Evolutionary conservation across 2,888 invertebrate genomes (phyloP), one percentile per base, ranked within the genome.

Genomic region (Mantis religiosa): DNA sequence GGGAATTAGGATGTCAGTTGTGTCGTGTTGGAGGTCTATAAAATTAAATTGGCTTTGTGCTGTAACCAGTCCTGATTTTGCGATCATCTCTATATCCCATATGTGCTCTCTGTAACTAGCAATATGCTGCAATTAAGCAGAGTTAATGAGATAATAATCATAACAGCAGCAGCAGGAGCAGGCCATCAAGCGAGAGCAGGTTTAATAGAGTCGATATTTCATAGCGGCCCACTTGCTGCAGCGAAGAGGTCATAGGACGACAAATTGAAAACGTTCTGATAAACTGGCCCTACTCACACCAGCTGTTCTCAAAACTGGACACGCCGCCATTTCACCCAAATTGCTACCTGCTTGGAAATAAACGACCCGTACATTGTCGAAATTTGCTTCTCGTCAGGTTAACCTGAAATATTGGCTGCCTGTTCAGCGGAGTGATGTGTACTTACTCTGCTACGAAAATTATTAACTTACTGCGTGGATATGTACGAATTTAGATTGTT

Each of bases 41-140:
- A 41, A 41, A 41, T 41, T 9, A 41, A 41, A 41, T 41, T 41
- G 41, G 41, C 41, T 41, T 1, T 6, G 9, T 41, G 41, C 41
- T 6, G 12, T 41, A 41, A 12, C 41, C 92, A 88, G 25, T 25
- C 54, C 54, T 71, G 54, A 71, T 71, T 71, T 71, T 71, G 54
- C 54, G 20, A 25, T 71, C 54, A 71, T 71, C 54, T 71, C 41
- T 41, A 41, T 41, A 41, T 12, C 41, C 41, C 41, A 41, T 12
- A 41, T 71, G 54, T 20, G 54, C 54, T 15, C 54, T 7, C 54
- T 54, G 14, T 54, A 54, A 54, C 54, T 54, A 54, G 54, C 54
- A 15, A 41, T 25, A 71, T 71, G 54, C 54, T 71, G 54, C 54
- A 71, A 71, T 71, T 71, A 71, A 20, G 54, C 25, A 71, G 54